A percentile compares a stretch with the other conserved stretches of the same genome.
These are phyloP conservation scores for Thalassarche chlororhynchos DNA, from an alignment of 2,113 vertebrate species.

Conservation along the genomic window DNA sequence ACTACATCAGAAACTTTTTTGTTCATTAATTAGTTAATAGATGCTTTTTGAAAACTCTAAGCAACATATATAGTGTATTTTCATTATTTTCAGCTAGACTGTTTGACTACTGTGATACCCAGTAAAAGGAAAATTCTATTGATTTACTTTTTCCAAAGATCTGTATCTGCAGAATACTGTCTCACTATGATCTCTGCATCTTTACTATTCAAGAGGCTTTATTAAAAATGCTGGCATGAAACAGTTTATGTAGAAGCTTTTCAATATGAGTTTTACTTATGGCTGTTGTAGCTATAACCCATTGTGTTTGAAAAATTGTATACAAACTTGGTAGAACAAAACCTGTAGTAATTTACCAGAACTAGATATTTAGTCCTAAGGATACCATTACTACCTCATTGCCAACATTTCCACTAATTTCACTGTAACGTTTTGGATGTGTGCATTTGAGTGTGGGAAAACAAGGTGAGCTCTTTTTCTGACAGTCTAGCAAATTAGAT, in stretches of 20 bases:
- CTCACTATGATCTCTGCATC: background rate
- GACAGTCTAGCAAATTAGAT: background rate
- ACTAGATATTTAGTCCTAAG: background rate
- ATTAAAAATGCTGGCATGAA: background rate
- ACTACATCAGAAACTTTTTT: background rate
- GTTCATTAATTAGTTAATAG: constrained; percentile 14
- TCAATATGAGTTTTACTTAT: background rate
- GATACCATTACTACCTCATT: background rate
- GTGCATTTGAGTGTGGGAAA: background rate
- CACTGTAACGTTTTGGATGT: background rate
- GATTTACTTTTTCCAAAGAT: constrained; percentile 5
- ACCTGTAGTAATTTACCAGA: background rate
- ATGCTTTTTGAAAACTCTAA: background rate
- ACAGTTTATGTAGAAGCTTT: background rate
- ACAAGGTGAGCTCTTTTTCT: background rate
- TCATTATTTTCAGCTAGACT: background rate
- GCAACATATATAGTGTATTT: background rate
- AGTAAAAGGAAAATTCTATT: background rate
- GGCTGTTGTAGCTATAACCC: background rate
- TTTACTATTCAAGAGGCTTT: background rate
- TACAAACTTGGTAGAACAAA: background rate
- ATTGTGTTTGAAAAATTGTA: background rate
- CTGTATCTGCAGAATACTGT: background rate
- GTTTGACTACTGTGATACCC: background rate
- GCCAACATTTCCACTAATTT: background rate